These are phyloP conservation scores for Boloria selene DNA, from an alignment of 2,888 invertebrate genomes.

Conservation along the genomic window DNA sequence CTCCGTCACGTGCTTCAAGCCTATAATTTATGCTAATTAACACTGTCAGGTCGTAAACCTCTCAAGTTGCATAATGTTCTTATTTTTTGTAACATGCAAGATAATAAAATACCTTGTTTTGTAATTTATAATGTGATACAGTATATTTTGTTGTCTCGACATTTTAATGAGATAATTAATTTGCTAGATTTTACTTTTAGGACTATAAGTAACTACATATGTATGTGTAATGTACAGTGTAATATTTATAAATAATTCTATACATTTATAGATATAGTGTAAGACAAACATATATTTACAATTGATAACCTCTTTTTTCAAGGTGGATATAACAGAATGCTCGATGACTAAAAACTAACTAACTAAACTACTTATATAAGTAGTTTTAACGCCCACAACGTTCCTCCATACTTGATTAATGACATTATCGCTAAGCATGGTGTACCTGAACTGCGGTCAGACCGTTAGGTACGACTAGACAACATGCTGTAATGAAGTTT, in stretches of 20 bases:
- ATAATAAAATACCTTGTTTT: not conserved
- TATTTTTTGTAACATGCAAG: conserved; percentile 3
- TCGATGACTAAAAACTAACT: not conserved
- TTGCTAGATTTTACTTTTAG: not conserved
- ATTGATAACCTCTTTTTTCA: conserved; percentile 3
- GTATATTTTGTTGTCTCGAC: not conserved
- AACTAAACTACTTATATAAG: no score
- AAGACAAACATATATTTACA: no score
- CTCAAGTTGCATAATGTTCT: conserved; percentile 18
- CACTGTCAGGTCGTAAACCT: conserved; percentile 22
- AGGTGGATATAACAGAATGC: conserved; percentile 7
- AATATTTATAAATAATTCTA: no score
- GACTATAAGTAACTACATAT: not conserved
- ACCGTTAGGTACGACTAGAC: conserved; percentile 23
- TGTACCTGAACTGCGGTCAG: conserved; percentile 18
- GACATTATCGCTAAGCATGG: conserved; percentile 22
- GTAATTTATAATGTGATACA: not conserved
- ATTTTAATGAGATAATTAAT: not conserved
- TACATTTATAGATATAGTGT: no score
- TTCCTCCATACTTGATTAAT: conserved; percentile 24
- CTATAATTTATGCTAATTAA: conserved; percentile 23
- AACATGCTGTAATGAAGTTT: conserved; percentile 11
- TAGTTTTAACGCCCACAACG: conserved; percentile 13
- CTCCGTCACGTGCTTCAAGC: conserved; percentile 7
- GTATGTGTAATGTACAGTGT: no score